Percentiles rank a stretch among this genome's conserved stretches.
Evolutionary conservation across 2,888 invertebrate genomes (phyloP).

Genomic region (Sphinx pinastri): DNA sequence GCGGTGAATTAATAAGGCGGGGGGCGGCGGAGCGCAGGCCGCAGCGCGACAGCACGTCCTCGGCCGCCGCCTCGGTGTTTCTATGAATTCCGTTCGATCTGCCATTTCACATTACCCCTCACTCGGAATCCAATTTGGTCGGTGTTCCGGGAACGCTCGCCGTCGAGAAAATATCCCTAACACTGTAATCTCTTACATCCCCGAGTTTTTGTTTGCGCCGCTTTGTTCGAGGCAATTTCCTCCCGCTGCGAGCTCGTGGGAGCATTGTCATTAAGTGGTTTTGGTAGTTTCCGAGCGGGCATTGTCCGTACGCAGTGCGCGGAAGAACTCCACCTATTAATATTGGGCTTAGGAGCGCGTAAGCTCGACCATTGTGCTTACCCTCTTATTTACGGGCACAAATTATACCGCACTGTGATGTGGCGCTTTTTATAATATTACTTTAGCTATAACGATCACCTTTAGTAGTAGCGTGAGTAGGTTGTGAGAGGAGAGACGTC

Average conservation of each 20-base stretch:
- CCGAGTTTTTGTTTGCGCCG: conserved; percentile 29
- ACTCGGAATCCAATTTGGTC: conserved; percentile 34
- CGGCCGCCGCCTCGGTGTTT: neutral
- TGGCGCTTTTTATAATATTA: neutral
- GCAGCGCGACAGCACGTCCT: neutral
- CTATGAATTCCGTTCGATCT: conserved; percentile 27
- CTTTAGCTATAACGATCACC: neutral
- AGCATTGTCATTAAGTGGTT: conserved; percentile 40
- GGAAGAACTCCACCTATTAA: conserved; percentile 15
- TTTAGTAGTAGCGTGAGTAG: too few species aligned
- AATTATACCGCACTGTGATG: neutral
- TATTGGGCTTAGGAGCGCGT: conserved; percentile 19
- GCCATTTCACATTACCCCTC: conserved; percentile 31
- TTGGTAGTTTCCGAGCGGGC: conserved; percentile 38
- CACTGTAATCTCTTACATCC: conserved; percentile 33
- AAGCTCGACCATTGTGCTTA: conserved; percentile 9
- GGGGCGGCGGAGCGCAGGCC: too few species aligned
- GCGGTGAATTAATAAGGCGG: conserved; percentile 19
- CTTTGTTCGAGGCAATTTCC: conserved; percentile 27
- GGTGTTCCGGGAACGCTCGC: conserved; percentile 34
- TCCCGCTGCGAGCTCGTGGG: conserved; percentile 30
- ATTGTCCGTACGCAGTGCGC: conserved; percentile 28
- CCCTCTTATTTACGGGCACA: conserved; percentile 4
- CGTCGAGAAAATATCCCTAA: conserved; percentile 20
- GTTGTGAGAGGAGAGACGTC: too few species aligned